Conservation (phyloP, 2,113 vertebrate genomes). For the Cariama cristata region DNA sequence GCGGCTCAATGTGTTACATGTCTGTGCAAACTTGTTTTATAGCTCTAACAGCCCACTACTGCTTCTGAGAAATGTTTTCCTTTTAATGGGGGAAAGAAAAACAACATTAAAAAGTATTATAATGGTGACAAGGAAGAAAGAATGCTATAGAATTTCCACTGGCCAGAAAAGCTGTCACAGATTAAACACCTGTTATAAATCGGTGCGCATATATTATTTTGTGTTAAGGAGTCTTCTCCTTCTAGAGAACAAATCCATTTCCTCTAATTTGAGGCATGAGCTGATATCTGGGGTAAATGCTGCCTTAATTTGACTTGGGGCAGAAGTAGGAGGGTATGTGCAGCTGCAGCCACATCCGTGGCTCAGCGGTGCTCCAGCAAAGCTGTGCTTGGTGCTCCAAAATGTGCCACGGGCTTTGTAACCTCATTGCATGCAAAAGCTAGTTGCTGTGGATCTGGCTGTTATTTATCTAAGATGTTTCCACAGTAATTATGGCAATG, state of each 20-base stretch:
- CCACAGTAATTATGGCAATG: not conserved
- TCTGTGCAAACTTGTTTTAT: constrained; percentile 65
- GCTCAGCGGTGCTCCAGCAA: not conserved
- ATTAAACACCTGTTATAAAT: constrained; percentile 40
- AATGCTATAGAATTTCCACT: constrained; percentile 23
- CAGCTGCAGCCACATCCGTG: not conserved
- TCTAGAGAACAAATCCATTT: not conserved
- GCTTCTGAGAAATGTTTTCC: constrained; percentile 45
- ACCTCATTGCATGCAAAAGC: not conserved
- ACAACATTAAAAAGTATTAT: constrained; percentile 40
- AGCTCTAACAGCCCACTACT: constrained; percentile 38
- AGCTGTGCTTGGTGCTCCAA: not conserved
- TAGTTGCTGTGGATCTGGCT: not conserved
- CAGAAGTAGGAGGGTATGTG: not conserved
- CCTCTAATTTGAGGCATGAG: not conserved
- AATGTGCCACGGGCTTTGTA: accelerated
- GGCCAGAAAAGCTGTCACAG: not conserved
- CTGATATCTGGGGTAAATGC: not conserved
- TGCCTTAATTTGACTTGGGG: not conserved
- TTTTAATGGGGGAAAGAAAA: constrained; percentile 53
- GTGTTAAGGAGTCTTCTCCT: not conserved
- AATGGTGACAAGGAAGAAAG: constrained; percentile 24
- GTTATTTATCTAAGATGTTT: not conserved
- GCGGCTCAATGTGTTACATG: constrained; percentile 11
- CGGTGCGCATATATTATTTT: constrained; percentile 9